Conservation (phyloP, 2,888 invertebrate genomes). For the Nebria brevicollis region DNA sequence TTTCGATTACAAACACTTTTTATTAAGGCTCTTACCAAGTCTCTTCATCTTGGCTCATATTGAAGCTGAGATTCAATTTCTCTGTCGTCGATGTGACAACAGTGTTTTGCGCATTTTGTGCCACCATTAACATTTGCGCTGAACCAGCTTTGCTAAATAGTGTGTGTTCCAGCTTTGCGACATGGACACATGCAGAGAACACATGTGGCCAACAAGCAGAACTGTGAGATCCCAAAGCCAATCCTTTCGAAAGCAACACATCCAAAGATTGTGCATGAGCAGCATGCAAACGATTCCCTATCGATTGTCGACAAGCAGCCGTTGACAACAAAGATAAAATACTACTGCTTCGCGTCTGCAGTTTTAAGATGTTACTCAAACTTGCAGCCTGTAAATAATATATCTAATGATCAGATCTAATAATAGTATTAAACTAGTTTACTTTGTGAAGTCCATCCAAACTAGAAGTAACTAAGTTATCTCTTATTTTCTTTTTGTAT, state of each 20-base stretch:
- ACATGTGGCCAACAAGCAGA: slow-evolving; percentile 96
- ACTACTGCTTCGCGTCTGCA: slow-evolving; percentile 91
- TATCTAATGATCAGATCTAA: slow-evolving; percentile 14
- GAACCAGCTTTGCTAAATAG: slow-evolving; percentile 86
- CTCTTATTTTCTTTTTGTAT: slow-evolving; percentile 72
- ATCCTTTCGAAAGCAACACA: slow-evolving; percentile 80
- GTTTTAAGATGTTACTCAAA: slow-evolving; percentile 86
- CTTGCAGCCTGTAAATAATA: slow-evolving; percentile 77
- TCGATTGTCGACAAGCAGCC: slow-evolving; percentile 86
- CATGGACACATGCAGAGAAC: slow-evolving; percentile 92
- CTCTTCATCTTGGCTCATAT: slow-evolving; percentile 75
- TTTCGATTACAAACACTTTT: neutral
- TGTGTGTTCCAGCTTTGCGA: slow-evolving; percentile 90
- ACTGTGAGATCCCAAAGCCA: slow-evolving; percentile 92
- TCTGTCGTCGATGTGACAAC: slow-evolving; percentile 73
- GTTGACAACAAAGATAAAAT: slow-evolving; percentile 87
- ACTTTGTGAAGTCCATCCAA: slow-evolving; percentile 90
- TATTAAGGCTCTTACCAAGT: slow-evolving; percentile 70
- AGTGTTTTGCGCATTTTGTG: slow-evolving; percentile 71
- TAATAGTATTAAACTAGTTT: slow-evolving; percentile 46
- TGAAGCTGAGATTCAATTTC: slow-evolving; percentile 69
- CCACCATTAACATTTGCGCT: slow-evolving; percentile 71
- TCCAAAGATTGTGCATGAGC: slow-evolving; percentile 94
- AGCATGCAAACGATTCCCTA: slow-evolving; percentile 81
- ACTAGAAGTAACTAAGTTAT: slow-evolving; percentile 84